Evolutionary conservation across 2,888 invertebrate species (phyloP), one percentile per base, ranked within the genome.

Genomic region (Brenthis ino): DNA sequence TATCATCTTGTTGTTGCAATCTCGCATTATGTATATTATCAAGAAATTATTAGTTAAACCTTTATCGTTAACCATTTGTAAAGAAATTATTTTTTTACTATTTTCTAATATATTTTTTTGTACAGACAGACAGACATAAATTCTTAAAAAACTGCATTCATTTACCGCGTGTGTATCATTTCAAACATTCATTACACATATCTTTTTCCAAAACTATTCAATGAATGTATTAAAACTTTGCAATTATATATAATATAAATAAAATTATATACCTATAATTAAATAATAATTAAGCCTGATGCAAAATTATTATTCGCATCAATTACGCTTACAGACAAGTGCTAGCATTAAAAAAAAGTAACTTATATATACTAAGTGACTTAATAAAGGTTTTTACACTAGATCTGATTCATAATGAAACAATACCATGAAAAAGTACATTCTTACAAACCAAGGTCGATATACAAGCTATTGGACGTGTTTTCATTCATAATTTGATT

Each of bases 401-500:
- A 50, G 33, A 60, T 11, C 48, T 60, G 50, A 60, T 12, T 50
- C 60, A 28, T 20, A 16, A 57, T 14, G n/a, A 58, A 58, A 48
- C 12, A 60, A 60, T n/a, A 16, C 13, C n/a, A 50, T 33, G 37
- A 11, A 43, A 43, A 53, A 13, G 14, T 56, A 56, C 28, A 50
- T 56, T 57, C 58, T 58, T 60, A 48, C 58, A 58, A 14, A 16
- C 12, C 20, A 48, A 55, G 50, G 55, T 61, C 53, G 11, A 50
- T 12, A 50, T 28, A 50, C 28, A 50, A 56, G 48, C 37, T 61
- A 61, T 61, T 55, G 16, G 55, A 51, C 33, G 37, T 60, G 60
- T 61, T 60, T 67, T 61, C 50, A 55, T 67, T 50, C 33, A 67
- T 56, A 53, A 63, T 63, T 67, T 58, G 55, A 61, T 37, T 56